phyloP scores from a whole-genome alignment of 2,888 invertebrate genomes.

The Matsumyia berberina region DNA sequence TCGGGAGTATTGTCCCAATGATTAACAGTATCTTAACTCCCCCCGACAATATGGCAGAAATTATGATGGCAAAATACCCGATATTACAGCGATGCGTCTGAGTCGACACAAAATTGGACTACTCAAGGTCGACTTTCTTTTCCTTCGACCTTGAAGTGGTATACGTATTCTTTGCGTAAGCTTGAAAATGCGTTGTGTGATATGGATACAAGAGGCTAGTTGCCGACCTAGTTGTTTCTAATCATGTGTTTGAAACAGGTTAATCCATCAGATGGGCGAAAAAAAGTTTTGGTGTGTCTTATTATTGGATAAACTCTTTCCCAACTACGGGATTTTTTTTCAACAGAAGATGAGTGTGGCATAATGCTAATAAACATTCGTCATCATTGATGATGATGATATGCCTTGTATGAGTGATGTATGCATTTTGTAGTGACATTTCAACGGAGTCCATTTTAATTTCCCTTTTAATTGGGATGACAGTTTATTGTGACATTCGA shows the following conservation, averaged over 20 bases:
- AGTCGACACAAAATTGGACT: slow-evolving; percentile 16
- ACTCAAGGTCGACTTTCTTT: slow-evolving; percentile 74
- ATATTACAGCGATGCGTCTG: slow-evolving; percentile 7
- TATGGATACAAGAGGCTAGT: slow-evolving; percentile 37
- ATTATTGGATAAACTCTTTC: slow-evolving; percentile 44
- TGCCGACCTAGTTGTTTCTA: slow-evolving; percentile 61
- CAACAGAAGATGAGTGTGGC: slow-evolving; percentile 9
- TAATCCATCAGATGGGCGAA: slow-evolving; percentile 34
- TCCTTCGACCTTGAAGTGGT: slow-evolving; percentile 65
- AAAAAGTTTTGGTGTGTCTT: slow-evolving; percentile 14
- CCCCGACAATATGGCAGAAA: slow-evolving; percentile 17
- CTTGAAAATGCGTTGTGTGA: slow-evolving; percentile 57
- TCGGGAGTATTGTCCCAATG: slow-evolving; percentile 33
- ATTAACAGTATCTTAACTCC: slow-evolving; percentile 33
- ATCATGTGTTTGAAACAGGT: slow-evolving; percentile 52
- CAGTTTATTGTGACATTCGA: no score
- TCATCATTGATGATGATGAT: background rate
- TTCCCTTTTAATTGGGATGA: no score
- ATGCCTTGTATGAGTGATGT: background rate
- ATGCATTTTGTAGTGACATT: no score
- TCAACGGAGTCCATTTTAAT: no score
- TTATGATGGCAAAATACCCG: slow-evolving; percentile 31
- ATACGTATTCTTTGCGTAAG: slow-evolving; percentile 72
- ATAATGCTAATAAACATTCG: background rate
- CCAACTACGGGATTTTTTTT: slow-evolving; percentile 5